A percentile compares a stretch with the other conserved stretches of the same genome.
Evolutionary conservation across 2,797 vertebrate species (phyloP).

Genomic region (Sebastes iracundus): DNA sequence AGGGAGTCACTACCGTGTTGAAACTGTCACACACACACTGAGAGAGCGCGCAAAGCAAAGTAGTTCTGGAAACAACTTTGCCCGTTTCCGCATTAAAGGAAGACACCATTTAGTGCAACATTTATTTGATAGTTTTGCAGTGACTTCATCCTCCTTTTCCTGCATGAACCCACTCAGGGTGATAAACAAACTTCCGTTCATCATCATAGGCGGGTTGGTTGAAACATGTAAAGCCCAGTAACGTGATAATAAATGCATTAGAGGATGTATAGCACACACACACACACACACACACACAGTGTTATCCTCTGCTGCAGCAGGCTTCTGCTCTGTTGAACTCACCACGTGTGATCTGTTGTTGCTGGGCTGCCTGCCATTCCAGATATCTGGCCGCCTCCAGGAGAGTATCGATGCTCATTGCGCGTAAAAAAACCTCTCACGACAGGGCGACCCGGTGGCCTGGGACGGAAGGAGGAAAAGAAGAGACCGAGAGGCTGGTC

Average conservation of each 20-base stretch:
- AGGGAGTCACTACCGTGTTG: slow-evolving; percentile 53
- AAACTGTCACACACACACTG: slow-evolving; percentile 42
- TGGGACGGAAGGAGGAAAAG: slow-evolving; percentile 71
- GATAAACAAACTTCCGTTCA: slow-evolving; percentile 13
- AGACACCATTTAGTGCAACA: background rate
- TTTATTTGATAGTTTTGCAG: background rate
- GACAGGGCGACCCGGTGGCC: slow-evolving; percentile 72
- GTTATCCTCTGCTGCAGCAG: background rate
- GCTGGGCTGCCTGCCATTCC: slow-evolving; percentile 95
- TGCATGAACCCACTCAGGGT: background rate
- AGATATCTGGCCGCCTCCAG: slow-evolving; percentile 96
- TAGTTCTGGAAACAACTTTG: slow-evolving; percentile 66
- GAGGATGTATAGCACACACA: background rate
- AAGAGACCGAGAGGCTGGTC: slow-evolving; percentile 17
- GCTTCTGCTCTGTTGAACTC: slow-evolving; percentile 69
- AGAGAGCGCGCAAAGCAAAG: slow-evolving; percentile 73
- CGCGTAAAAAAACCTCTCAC: slow-evolving; percentile 73
- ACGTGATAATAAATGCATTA: background rate
- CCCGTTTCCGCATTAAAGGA: slow-evolving; percentile 59
- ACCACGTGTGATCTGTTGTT: slow-evolving; percentile 96
- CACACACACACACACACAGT: background rate
- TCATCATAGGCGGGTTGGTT: slow-evolving; percentile 44
- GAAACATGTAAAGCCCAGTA: slow-evolving; percentile 32
- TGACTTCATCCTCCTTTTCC: background rate
- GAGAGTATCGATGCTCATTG: slow-evolving; percentile 97